Percentiles rank a stretch among this genome's conserved stretches.
Evolutionary conservation across 2,113 vertebrate genomes (phyloP).

Genomic region (Pardalotus punctatus): DNA sequence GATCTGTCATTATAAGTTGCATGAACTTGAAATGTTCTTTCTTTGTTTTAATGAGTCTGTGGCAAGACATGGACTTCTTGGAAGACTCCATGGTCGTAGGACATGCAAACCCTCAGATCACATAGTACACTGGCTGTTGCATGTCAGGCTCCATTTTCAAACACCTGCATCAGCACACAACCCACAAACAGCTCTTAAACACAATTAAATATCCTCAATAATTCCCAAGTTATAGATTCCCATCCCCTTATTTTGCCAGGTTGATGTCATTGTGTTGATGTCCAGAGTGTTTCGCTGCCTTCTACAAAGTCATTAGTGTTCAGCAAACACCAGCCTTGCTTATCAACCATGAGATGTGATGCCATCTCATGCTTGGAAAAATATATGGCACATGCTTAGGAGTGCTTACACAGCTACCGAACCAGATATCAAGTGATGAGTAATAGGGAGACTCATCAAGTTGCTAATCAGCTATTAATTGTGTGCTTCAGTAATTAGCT

Average conservation of each 20-base stretch:
- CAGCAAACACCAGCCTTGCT: neutral
- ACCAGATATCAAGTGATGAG: constrained; percentile 11
- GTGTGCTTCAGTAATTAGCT: constrained; percentile 11
- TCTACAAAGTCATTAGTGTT: neutral
- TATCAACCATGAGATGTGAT: neutral
- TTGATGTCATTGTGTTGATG: neutral
- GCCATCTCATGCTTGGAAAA: neutral
- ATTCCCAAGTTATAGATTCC: neutral
- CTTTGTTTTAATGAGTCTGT: neutral
- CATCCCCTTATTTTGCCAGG: neutral
- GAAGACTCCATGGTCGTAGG: neutral
- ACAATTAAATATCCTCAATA: neutral
- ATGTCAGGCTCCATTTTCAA: neutral
- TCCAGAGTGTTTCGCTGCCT: neutral
- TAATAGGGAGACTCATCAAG: neutral
- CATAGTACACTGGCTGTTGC: neutral
- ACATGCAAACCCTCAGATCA: neutral
- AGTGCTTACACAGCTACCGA: neutral
- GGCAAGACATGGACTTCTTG: neutral
- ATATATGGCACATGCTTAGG: neutral
- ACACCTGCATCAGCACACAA: neutral
- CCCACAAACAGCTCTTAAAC: neutral
- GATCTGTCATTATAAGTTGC: neutral
- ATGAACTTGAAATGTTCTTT: neutral
- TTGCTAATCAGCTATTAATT: neutral